Evolutionary conservation across 2,888 invertebrate genomes (phyloP).

Genomic region (Sinohyriopsis cumingii): DNA sequence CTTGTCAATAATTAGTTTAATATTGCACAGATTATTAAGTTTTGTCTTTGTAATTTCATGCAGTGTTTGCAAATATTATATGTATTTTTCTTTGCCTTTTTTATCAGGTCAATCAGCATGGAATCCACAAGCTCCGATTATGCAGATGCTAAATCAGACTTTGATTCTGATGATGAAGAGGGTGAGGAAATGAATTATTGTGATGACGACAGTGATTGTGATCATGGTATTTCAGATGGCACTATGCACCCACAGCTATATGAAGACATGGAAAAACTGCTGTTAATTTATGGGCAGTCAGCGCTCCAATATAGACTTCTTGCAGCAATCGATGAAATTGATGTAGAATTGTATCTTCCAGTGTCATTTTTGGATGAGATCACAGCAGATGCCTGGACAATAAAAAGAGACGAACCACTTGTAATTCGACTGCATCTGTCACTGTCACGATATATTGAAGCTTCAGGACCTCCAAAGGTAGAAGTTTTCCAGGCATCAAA

Average conservation of each 20-base stretch:
- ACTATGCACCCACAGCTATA: constrained; percentile 33
- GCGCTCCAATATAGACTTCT: constrained; percentile 46
- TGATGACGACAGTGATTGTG: constrained; percentile 22
- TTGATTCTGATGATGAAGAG: constrained; percentile 35
- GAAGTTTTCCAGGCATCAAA: constrained; percentile 62
- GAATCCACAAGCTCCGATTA: constrained; percentile 48
- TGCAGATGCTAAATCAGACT: constrained; percentile 44
- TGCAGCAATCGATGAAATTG: constrained; percentile 59
- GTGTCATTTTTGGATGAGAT: constrained; percentile 40
- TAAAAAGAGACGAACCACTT: constrained; percentile 51
- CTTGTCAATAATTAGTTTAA: too few relatives aligned
- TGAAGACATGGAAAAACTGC: constrained; percentile 52
- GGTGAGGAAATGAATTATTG: constrained; percentile 24
- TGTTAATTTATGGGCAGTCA: constrained; percentile 47
- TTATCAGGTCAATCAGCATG: constrained; percentile 35
- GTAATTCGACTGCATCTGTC: constrained; percentile 55
- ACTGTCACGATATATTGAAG: constrained; percentile 55
- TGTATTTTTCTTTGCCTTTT: background rate
- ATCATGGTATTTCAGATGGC: constrained; percentile 17
- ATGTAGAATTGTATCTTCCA: constrained; percentile 55
- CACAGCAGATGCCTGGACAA: constrained; percentile 60
- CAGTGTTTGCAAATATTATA: too few relatives aligned
- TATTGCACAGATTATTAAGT: too few relatives aligned
- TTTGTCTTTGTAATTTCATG: too few relatives aligned
- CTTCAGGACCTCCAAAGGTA: constrained; percentile 51